Evolutionary conservation across 2,888 invertebrate species (phyloP), one percentile per base, ranked within the genome.

Genomic region (Hirtodrosophila confusa): DNA sequence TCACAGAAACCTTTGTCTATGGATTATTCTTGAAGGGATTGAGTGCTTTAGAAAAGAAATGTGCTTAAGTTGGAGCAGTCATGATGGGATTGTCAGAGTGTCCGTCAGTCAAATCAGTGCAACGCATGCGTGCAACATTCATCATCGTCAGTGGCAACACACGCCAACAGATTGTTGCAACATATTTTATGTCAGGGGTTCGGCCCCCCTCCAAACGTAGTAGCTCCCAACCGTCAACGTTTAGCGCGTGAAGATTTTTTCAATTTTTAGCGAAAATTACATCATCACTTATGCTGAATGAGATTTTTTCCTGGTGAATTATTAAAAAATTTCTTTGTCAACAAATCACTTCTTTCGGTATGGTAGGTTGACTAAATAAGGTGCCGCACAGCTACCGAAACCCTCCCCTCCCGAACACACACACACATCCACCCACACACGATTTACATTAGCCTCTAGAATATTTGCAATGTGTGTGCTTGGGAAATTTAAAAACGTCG

Each of bases 261-360:
- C 87, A 85, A 85, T 85, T 87, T 85, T 75, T 77, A 72, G 77
- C 75, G 77, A 82, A 85, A 85, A 87, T 85, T 85, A 87, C 84
- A 87, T 84, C 84, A 84, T 84, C 87, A 87, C 82, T 84, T 86
- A 89, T 89, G 80, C 84, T 72, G 84, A 82, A 86, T 84, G 86
- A 77, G 69, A 75, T 70, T 80, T 49, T 17, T 70, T 76, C 70
- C 62, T 58, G 77, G 73, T 88, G 82, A 89, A 84, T 87, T 88
- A 88, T 88, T 88, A 82, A 82, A 88, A 88, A 88, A 88, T 88
- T 82, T 88, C 78, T 80, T 88, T 88, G 88, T 88, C 89, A 89
- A 89, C 89, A 88, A 89, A 88, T 88, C 89, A 88, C 83, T 88
- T 87, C 6, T 27, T 57, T 56, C 50, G 60, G 51, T 31, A 9